Percentiles rank a stretch among this genome's conserved stretches.
Conservation (phyloP, 2,113 vertebrate genomes). For the Aplodontia rufa region DNA sequence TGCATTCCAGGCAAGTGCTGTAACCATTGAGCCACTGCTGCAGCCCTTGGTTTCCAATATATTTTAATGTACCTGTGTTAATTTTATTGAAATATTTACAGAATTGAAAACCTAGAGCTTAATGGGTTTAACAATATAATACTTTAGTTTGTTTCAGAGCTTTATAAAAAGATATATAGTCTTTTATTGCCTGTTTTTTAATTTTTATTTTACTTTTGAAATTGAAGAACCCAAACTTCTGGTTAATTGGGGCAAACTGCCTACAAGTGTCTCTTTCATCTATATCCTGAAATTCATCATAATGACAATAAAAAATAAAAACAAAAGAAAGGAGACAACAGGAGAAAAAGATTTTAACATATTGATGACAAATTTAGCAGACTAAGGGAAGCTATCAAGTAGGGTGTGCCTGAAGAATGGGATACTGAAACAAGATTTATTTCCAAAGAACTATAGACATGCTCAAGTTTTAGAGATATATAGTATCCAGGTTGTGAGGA, state of each 20-base stretch:
- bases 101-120: not conserved
- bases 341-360: not conserved
- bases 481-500: not conserved
- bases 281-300: not conserved
- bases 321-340: not conserved
- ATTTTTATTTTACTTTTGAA: not conserved
- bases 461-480: not conserved
- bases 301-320: slow-evolving; percentile 17
- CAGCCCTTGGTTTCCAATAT: too few relatives aligned
- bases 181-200: not conserved
- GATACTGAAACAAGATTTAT: not conserved
- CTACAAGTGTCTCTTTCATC: not conserved
- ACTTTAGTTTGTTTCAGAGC: not conserved
- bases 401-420: not conserved
- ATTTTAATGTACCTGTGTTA: too few relatives aligned
- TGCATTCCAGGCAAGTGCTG: too few relatives aligned
- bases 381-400: not conserved
- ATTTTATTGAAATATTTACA: too few relatives aligned
- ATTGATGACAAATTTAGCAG: not conserved
- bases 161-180: slow-evolving; percentile 1
- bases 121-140: not conserved
- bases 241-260: not conserved
- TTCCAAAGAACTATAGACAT: not conserved
- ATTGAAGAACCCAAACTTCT: slow-evolving; percentile 4
- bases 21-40: too few relatives aligned